A percentile compares a stretch with the other conserved stretches of the same genome.
Conservation (phyloP, 2,888 invertebrate genomes). For the Polyommatus iphigenia region DNA sequence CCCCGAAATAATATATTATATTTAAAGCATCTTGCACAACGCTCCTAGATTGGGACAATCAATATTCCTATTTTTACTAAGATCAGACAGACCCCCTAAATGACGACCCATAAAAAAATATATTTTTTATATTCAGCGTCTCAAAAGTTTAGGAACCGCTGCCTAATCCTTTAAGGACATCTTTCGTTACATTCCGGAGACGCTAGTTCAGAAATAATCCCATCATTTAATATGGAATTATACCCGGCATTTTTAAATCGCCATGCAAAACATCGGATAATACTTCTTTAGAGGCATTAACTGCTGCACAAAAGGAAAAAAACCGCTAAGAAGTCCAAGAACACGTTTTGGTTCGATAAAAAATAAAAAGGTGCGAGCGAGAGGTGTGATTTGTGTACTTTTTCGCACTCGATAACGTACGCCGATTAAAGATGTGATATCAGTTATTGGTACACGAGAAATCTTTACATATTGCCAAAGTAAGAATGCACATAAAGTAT, state of each 20-base stretch:
- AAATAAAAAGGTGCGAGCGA: conserved; percentile 54
- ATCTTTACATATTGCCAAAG: conserved; percentile 24
- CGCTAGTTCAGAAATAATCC: conserved; percentile 25
- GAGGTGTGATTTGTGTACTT: conserved; percentile 76
- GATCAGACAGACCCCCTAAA: too few species aligned
- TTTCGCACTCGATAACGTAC: conserved; percentile 69
- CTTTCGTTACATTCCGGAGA: neutral
- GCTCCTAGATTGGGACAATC: too few species aligned
- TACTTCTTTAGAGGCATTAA: conserved; percentile 58
- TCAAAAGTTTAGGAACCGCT: neutral
- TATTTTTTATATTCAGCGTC: neutral
- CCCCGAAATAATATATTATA: too few species aligned
- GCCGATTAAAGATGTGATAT: conserved; percentile 65
- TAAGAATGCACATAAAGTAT: neutral
- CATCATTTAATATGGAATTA: conserved; percentile 31
- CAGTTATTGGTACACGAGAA: conserved; percentile 49
- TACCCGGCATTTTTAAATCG: conserved; percentile 30
- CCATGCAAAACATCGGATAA: conserved; percentile 42
- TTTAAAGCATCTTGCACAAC: too few species aligned
- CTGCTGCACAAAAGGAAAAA: conserved; percentile 51
- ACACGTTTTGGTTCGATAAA: conserved; percentile 57
- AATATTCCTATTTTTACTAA: too few species aligned
- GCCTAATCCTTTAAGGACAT: conserved; percentile 4
- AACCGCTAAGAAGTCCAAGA: conserved; percentile 59
- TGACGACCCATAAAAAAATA: too few species aligned